phyloP scores from a whole-genome alignment of 2,888 invertebrate species.

The Pyrrhosoma nymphula region DNA sequence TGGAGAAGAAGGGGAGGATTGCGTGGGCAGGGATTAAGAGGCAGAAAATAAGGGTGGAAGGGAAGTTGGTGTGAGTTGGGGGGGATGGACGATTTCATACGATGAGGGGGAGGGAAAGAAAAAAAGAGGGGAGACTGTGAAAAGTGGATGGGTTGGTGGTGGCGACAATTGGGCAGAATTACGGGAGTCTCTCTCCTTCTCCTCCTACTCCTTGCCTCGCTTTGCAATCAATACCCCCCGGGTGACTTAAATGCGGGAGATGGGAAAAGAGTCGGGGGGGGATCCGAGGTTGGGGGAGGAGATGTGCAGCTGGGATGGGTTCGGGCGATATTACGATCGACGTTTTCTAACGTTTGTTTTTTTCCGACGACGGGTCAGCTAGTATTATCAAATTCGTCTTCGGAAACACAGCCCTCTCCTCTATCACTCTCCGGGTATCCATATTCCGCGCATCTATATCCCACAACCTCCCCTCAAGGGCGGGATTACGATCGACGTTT shows the following conservation, averaged over 20 bases:
- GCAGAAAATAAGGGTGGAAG: neutral
- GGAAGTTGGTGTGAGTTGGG: too few relatives aligned
- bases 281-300: neutral
- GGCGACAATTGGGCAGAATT: constrained; percentile 63
- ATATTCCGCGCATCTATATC: too few relatives aligned
- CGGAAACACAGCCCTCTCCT: too few relatives aligned
- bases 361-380: too few relatives aligned
- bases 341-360: too few relatives aligned
- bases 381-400: too few relatives aligned
- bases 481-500: too few relatives aligned
- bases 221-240: constrained; percentile 60
- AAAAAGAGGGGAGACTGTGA: neutral
- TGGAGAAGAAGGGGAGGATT: neutral
- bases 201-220: constrained; percentile 33
- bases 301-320: neutral
- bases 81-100: neutral
- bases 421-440: too few relatives aligned
- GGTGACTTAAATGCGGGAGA: constrained; percentile 23
- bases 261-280: neutral
- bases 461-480: too few relatives aligned
- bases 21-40: constrained; percentile 3
- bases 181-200: constrained; percentile 42
- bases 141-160: constrained; percentile 57
- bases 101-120: neutral
- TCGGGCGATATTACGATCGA: too few relatives aligned